Evolutionary conservation across 2,113 vertebrate genomes (phyloP).

Genomic region (Diphyllodes magnificus): DNA sequence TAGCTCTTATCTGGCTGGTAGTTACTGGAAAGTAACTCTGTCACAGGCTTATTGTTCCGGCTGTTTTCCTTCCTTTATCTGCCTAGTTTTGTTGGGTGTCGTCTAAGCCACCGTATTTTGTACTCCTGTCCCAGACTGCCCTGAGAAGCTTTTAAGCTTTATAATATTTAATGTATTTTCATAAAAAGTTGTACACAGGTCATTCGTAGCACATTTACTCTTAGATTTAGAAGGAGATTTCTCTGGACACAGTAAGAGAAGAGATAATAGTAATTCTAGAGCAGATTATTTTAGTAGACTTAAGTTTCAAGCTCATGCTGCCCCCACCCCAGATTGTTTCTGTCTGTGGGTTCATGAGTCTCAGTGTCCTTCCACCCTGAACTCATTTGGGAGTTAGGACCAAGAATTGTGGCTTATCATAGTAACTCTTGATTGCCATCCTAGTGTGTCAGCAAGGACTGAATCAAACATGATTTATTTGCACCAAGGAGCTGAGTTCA

Average conservation of each 20-base stretch:
- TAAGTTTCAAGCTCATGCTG: not conserved
- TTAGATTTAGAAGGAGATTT: not conserved
- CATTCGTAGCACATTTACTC: not conserved
- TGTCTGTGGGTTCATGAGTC: not conserved
- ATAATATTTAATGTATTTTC: not conserved
- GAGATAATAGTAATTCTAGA: not conserved
- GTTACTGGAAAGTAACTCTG: not conserved
- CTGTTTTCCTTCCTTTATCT: not conserved
- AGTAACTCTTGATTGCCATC: not conserved
- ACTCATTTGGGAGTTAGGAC: not conserved
- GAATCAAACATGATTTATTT: not conserved
- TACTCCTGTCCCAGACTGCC: not conserved
- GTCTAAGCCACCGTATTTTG: not conserved
- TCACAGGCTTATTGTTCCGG: fast-evolving
- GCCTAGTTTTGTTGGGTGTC: not conserved
- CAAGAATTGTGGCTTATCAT: not conserved
- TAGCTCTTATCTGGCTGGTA: not conserved
- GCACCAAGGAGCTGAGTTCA: not conserved
- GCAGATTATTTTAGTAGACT: not conserved
- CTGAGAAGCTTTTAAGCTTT: not conserved
- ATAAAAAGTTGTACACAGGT: not conserved
- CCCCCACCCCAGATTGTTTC: not conserved
- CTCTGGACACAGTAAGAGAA: not conserved
- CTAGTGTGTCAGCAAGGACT: not conserved
- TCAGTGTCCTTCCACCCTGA: not conserved